Conservation (phyloP, 2,888 invertebrate genomes). For the Eilema sororculum region DNA sequence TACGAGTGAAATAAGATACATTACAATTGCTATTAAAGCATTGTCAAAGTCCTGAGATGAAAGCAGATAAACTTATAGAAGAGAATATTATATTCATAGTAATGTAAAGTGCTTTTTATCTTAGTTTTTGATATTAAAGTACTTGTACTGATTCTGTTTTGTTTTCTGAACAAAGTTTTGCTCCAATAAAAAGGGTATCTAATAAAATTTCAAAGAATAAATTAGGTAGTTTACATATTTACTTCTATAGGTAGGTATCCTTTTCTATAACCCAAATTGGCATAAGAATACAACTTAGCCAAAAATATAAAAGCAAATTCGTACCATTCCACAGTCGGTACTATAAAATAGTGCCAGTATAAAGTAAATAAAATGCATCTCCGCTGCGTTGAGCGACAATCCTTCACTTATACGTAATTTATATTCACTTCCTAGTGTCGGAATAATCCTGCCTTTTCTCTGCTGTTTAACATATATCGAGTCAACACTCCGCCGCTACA, state of each 20-base stretch:
- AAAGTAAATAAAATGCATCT: conserved; percentile 58
- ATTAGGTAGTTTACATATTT: neutral
- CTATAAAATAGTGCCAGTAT: conserved; percentile 47
- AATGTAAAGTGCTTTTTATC: conserved; percentile 18
- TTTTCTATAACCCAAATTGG: neutral
- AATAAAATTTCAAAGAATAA: conserved; percentile 3
- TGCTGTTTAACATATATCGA: conserved; percentile 60
- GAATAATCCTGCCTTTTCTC: conserved; percentile 67
- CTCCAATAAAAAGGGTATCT: neutral
- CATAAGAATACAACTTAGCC: conserved; percentile 9
- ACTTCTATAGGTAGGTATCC: neutral
- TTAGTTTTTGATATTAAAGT: neutral
- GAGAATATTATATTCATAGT: conserved; percentile 35
- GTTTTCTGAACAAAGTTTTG: conserved; percentile 4
- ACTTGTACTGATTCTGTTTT: neutral
- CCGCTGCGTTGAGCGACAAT: conserved; percentile 62
- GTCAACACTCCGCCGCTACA: conserved; percentile 55
- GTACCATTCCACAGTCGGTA: conserved; percentile 34
- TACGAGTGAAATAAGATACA: conserved; percentile 22
- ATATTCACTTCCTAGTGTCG: conserved; percentile 78
- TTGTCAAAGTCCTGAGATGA: conserved; percentile 25
- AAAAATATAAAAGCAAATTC: conserved; percentile 37
- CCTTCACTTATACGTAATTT: conserved; percentile 79
- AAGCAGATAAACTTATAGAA: conserved; percentile 26
- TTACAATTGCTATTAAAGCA: conserved; percentile 30